Evolutionary conservation across 2,888 invertebrate genomes (phyloP).

Genomic region (Machimus atricapillus): DNA sequence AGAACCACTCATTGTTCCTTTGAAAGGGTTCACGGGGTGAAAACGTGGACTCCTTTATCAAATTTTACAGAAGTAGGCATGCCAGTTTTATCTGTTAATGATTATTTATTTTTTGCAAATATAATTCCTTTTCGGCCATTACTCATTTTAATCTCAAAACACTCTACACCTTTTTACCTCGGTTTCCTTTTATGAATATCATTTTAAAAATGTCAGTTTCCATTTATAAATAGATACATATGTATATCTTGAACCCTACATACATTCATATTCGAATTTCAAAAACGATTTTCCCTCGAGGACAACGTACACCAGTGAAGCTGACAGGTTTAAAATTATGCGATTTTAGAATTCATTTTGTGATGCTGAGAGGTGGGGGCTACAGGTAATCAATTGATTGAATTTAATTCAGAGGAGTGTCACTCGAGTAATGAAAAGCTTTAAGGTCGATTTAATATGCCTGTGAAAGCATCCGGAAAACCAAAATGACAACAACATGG

Average conservation of each 20-base stretch:
- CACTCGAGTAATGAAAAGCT: not conserved
- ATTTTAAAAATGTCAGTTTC: not conserved
- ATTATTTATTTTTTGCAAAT: not conserved
- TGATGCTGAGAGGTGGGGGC: not conserved
- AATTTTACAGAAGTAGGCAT: not conserved
- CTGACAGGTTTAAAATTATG: not conserved
- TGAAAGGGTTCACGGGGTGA: not conserved
- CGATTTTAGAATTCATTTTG: not conserved
- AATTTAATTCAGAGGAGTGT: not conserved
- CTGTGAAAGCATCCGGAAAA: not conserved
- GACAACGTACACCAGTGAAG: not conserved
- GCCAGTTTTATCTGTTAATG: not conserved
- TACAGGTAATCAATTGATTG: not conserved
- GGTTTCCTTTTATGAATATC: not conserved
- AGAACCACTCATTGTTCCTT: not conserved
- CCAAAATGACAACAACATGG: not conserved
- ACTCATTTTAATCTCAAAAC: not conserved
- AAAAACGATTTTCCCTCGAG: not conserved
- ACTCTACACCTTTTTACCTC: not conserved
- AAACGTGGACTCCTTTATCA: not conserved
- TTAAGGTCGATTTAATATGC: not conserved
- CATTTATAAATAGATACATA: not conserved
- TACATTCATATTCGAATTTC: not conserved
- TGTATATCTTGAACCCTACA: not conserved
- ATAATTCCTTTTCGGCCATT: not conserved